Base-by-base conservation (phyloP, 2,113 vertebrate genomes). In the Passer domesticus region DNA sequence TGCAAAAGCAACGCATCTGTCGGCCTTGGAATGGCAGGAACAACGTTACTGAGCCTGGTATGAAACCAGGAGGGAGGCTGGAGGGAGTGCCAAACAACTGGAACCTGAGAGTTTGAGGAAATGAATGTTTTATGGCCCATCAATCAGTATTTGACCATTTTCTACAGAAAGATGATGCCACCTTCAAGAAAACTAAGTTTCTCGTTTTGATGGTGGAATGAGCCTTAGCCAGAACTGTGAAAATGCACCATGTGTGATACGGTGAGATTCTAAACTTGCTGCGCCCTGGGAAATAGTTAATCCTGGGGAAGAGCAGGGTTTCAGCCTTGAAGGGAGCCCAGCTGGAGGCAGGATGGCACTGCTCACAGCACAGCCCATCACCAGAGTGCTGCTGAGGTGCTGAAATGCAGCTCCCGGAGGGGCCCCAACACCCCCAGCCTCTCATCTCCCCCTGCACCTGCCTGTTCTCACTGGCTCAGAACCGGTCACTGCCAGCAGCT, bases 61-160 rank as follows among this genome's bases (percentile, higher is more conserved):
- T 14, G 47, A 72, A 67, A 85, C 41, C 50, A 60, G 0, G 9
- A 76, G 69, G 67, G 70, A 90, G 58, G 62, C 6, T 1, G 60
- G 20, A 83, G 33, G 12, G 27, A 73, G 19, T 21, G 66, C 75
- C 93, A 90, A 87, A 76, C 81, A 39, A 6, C 4, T 78, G 88
- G 33, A 95, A 94, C 68, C 68, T 49, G 64, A 92, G 84, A 83
- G 55, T 15, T 39, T 59, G 43, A 83, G 95, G 90, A 95, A 93
- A 94, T 19, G 0, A 77, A 81, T 68, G 47, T 88, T 88, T 96
- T 95, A 90, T 60, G 79, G 85, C 82, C 59, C 80, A 87, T 91
- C 87, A 91, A 67, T 87, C 78, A 93, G 55, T 55, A 59, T 87
- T 63, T 69, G 50, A 59, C 41, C 25, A 23, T 83, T 95, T 92